Evolutionary conservation across 2,888 invertebrate species (phyloP), one percentile per base, ranked within the genome.

Genomic region (Coenonympha glycerion): DNA sequence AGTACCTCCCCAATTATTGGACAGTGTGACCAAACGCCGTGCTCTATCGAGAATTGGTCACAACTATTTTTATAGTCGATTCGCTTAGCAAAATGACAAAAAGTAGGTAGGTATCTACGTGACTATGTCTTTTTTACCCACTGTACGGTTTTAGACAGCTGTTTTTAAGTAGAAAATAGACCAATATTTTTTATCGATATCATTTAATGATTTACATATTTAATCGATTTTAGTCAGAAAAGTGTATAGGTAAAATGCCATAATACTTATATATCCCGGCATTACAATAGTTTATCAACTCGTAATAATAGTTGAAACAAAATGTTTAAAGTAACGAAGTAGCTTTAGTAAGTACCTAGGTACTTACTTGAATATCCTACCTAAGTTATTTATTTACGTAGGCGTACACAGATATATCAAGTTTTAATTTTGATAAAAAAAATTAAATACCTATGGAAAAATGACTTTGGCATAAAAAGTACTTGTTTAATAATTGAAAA

Each of bases 11-110:
- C 49, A 57, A 57, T 24, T 24, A 61, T 58, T 49, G 58, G 39
- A 13, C 62, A 64, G 46, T 3, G 45, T 47, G 61, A 56, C 47
- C 19, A 39, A 1, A 39, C 3, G 48, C 62, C 52, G 66, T 72
- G 70, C 65, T 68, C 63, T 61, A 65, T 22, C 28, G 15, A 15
- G n/a, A 33, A 44, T 44, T 33, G 61, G 40, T 16, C 19, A 34
- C 16, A 22, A 21, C 46, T 9, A 11, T 22, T 8, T 19, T 48
- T 24, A 41, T 41, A 26, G 26, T 48, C 31, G 22, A 33, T 41
- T 44, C n/a, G 11, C 22, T 41, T 46, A 44, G 15, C 13, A 31
- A 41, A 41, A 40, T 41, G 8, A 42, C 33, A 44, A 44, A 42
- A 30, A 36, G 30, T 18, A 11, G 18, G 6, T 37, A n/a, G n/a